phyloP scores from a whole-genome alignment of 2,888 invertebrate genomes.

The Gnatocerus cornutus region DNA sequence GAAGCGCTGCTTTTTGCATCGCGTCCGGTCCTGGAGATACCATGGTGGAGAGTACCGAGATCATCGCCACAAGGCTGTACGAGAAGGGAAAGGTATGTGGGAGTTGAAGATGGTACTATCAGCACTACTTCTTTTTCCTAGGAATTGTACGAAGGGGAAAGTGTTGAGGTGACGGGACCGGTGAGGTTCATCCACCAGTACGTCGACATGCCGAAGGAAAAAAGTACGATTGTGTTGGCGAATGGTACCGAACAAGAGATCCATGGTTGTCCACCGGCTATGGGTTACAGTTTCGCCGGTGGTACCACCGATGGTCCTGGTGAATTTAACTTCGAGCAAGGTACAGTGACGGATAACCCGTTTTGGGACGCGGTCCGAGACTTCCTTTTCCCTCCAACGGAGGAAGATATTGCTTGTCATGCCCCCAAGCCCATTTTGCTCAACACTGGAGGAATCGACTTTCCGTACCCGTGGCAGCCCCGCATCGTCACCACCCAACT shows the following conservation, averaged over 20 bases:
- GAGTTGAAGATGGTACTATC: no score
- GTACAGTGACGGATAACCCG: conserved; percentile 83
- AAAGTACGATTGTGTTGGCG: conserved; percentile 74
- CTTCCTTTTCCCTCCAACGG: conserved; percentile 83
- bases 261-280: conserved; percentile 87
- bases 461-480: conserved; percentile 94
- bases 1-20: conserved; percentile 82
- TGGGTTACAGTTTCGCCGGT: conserved; percentile 96
- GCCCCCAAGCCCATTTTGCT: conserved; percentile 91
- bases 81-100: conserved; percentile 79
- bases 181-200: conserved; percentile 86
- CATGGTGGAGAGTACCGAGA: conserved; percentile 93
- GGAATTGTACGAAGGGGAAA: conserved; percentile 74
- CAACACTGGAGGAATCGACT: conserved; percentile 83
- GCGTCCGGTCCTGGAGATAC: conserved; percentile 92
- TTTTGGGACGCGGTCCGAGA: conserved; percentile 90
- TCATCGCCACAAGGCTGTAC: conserved; percentile 87
- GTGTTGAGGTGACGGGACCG: conserved; percentile 82
- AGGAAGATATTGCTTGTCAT: conserved; percentile 84
- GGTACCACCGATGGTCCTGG: conserved; percentile 94
- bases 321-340: conserved; percentile 88
- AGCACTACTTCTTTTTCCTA: conserved; percentile 1
- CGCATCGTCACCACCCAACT: conserved; percentile 87
- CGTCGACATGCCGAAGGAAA: conserved; percentile 86
- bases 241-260: conserved; percentile 75